Percentiles rank a stretch among this genome's conserved stretches.
Evolutionary conservation across 2,888 invertebrate genomes (phyloP).

Genomic region (Drosophila putrida): DNA sequence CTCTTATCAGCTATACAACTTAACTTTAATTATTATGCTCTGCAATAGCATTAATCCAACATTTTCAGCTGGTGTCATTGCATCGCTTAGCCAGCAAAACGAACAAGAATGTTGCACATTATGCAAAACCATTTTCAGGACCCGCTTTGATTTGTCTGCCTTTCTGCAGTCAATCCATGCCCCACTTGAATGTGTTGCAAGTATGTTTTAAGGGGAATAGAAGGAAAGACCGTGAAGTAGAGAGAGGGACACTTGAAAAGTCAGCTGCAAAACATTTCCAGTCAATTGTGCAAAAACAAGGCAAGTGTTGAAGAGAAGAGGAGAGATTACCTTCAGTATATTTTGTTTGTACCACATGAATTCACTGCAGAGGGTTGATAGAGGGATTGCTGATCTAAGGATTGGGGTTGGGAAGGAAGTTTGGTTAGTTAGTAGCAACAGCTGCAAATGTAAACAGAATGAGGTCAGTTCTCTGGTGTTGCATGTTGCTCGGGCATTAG

Average conservation of each 20-base stretch:
- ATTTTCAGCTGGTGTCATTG: slow-evolving; percentile 29
- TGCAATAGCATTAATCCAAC: slow-evolving; percentile 8
- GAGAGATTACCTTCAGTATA: background rate
- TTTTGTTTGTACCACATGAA: slow-evolving; percentile 27
- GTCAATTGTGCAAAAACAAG: slow-evolving; percentile 61
- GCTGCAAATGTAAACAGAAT: slow-evolving; percentile 73
- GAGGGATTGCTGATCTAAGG: background rate
- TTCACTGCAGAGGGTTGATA: slow-evolving; percentile 31
- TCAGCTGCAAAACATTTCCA: slow-evolving; percentile 47
- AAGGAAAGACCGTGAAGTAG: background rate
- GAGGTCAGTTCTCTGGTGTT: slow-evolving; percentile 68
- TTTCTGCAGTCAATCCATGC: background rate
- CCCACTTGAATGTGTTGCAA: slow-evolving; percentile 16
- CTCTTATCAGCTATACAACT: background rate
- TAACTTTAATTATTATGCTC: background rate
- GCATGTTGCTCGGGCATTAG: slow-evolving; percentile 75
- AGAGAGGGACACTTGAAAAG: slow-evolving; percentile 23
- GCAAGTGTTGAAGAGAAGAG: slow-evolving; percentile 32
- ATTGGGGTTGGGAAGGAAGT: slow-evolving; percentile 2
- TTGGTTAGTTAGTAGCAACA: slow-evolving; percentile 58
- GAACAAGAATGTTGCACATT: slow-evolving; percentile 29
- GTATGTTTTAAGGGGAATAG: slow-evolving; percentile 16
- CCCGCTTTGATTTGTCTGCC: slow-evolving; percentile 46
- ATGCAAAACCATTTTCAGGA: slow-evolving; percentile 33
- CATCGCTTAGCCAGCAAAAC: slow-evolving; percentile 2